Evolutionary conservation across 2,113 vertebrate genomes (phyloP).

Genomic region (Bufo bufo): DNA sequence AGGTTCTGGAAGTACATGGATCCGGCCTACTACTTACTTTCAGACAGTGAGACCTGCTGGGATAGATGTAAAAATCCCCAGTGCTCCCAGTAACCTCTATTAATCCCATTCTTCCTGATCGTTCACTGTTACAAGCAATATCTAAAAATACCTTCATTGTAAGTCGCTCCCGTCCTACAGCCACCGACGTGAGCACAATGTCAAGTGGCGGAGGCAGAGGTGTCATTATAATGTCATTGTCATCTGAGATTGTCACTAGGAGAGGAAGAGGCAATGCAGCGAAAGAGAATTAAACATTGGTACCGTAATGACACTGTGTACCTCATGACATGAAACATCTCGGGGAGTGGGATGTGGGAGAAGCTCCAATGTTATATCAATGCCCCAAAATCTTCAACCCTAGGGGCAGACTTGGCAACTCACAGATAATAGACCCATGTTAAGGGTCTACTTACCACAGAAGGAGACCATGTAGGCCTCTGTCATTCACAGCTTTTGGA

Average conservation of each 20-base stretch:
- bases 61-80: constrained; percentile 12
- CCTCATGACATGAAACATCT: neutral
- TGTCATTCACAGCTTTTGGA: too few relatives aligned
- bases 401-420: too few relatives aligned
- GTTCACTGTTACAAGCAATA: constrained; percentile 44
- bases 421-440: too few relatives aligned
- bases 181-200: constrained; percentile 41
- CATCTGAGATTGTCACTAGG: constrained; percentile 11
- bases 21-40: neutral
- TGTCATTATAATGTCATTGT: constrained; percentile 57
- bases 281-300: neutral
- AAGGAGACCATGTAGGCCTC: too few relatives aligned
- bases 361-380: neutral
- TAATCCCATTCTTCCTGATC: constrained; percentile 54
- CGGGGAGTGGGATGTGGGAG: neutral
- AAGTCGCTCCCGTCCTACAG: constrained; percentile 22
- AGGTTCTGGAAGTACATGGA: neutral
- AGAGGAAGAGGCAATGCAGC: neutral
- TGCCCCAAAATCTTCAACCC: too few relatives aligned
- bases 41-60: constrained; percentile 23
- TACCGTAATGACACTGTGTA: neutral
- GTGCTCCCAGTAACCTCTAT: constrained; percentile 27
- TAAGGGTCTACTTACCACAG: too few relatives aligned
- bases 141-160: constrained; percentile 49
- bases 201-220: constrained; percentile 23